Base-by-base conservation (phyloP, 2,113 vertebrate genomes). In the Oenanthe oenanthe region DNA sequence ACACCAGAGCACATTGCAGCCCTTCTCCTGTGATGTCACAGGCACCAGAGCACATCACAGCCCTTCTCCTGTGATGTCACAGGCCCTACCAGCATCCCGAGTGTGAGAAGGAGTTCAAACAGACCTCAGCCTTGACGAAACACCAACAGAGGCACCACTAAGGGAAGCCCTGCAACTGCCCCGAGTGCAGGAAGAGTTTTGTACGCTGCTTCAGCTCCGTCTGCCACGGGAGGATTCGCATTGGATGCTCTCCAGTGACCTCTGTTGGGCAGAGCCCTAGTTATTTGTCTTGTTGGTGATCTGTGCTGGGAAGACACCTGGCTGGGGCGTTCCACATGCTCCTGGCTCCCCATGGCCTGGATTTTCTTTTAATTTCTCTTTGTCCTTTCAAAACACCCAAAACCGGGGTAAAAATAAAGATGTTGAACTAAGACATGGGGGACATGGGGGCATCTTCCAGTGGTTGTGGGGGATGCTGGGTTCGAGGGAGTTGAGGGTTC, bases 161-260 rank as follows among this genome's bases (percentile, higher is more conserved):
- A 48, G 12, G 13, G 48, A 48, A 48, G 48, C 24, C 12, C 48
- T 50, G 48, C 24, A 50, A 50, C 24, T 50, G 24, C 48, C 24
- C 48, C 48, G 13, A 50, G 28, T 31, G 28, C 16, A 12, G 50
- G 51, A 31, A 31, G 26, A 32, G 16, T 21, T 54, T 5, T 1
- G 0, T 32, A 50, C 0, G 1, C 50, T 71, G 36, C 11, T 53
- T 36, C 68, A 71, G 21, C 29, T 54, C 68, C 36, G 32, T 53
- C 17, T 17, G 28, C 28, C 28, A 53, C 17, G 28, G 51, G 17
- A 53, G 17, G 16, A 53, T 53, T 29, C 0, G 0, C 1, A 0
- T 3, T 72, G 68, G 50, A 14, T 42, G 29, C 32, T 54, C 45
- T 29, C 10, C 51, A 53, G 51, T 53, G 51, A 31, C 28, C 51